phyloP scores from a whole-genome alignment of 2,113 vertebrate species.

The Podiceps cristatus region DNA sequence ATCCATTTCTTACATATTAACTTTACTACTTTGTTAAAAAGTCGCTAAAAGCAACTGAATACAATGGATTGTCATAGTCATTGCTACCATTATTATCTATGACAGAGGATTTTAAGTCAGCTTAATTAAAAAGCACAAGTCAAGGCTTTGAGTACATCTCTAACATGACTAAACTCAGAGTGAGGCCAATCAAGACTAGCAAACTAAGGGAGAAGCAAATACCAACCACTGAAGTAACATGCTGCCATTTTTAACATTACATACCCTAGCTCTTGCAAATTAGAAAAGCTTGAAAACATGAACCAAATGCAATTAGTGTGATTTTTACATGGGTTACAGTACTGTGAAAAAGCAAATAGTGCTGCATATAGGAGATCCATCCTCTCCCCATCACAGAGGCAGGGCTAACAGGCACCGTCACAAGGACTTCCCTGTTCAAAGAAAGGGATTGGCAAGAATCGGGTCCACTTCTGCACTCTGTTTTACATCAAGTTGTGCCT shows the following conservation, averaged over 20 bases:
- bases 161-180: not conserved
- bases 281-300: not conserved
- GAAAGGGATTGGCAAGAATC: accelerated
- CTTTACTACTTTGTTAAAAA: not conserved
- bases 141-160: not conserved
- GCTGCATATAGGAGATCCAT: not conserved
- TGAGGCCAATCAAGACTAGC: not conserved
- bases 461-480: not conserved
- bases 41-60: not conserved
- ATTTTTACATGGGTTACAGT: not conserved
- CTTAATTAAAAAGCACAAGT: not conserved
- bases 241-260: not conserved
- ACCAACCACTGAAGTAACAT: not conserved
- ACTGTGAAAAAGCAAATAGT: not conserved
- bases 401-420: not conserved
- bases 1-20: not conserved
- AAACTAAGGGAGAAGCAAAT: not conserved
- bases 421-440: not conserved
- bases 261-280: not conserved
- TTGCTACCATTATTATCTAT: not conserved
- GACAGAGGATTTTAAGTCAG: not conserved
- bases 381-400: accelerated
- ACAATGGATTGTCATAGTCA: not conserved
- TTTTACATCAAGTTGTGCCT: not conserved
- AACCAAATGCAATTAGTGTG: not conserved